A percentile compares a stretch with the other conserved stretches of the same genome.
These are phyloP conservation scores for Argopecten irradians DNA, from an alignment of 1,140 invertebrate species.

Conservation along the genomic window DNA sequence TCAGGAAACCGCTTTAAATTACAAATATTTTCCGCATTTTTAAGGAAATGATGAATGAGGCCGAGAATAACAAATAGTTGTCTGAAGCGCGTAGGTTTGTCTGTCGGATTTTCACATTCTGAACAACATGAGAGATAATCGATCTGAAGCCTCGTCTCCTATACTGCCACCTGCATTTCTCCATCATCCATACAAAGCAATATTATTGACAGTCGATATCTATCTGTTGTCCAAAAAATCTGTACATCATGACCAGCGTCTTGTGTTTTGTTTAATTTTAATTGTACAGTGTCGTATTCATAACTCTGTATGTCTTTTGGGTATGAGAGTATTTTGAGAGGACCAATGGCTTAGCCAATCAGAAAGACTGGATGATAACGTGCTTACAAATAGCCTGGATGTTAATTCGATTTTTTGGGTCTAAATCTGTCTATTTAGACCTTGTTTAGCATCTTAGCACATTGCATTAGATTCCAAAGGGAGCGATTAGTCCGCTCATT, in stretches of 20 bases:
- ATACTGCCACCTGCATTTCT: neutral
- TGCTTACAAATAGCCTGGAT: constrained; percentile 9
- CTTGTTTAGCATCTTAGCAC: constrained; percentile 15
- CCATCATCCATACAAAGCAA: neutral
- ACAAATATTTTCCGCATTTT: neutral
- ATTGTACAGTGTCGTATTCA: too few relatives aligned
- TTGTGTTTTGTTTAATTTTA: too few relatives aligned
- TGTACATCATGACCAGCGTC: neutral
- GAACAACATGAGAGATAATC: neutral
- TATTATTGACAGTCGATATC: neutral
- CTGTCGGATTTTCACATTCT: neutral
- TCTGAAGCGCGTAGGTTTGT: neutral
- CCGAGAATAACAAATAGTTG: constrained; percentile 7
- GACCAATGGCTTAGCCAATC: neutral
- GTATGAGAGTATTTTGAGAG: neutral
- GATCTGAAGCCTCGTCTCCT: neutral
- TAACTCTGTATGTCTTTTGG: neutral
- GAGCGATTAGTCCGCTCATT: constrained; percentile 6
- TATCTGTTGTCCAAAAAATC: neutral
- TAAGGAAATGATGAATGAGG: neutral
- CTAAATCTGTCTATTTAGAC: neutral
- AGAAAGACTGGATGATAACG: neutral
- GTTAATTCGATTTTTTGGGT: constrained; percentile 16
- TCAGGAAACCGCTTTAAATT: neutral
- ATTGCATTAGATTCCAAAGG: constrained; percentile 16